Evolutionary conservation across 2,113 vertebrate genomes (phyloP).

Genomic region (Ictalurus furcatus): DNA sequence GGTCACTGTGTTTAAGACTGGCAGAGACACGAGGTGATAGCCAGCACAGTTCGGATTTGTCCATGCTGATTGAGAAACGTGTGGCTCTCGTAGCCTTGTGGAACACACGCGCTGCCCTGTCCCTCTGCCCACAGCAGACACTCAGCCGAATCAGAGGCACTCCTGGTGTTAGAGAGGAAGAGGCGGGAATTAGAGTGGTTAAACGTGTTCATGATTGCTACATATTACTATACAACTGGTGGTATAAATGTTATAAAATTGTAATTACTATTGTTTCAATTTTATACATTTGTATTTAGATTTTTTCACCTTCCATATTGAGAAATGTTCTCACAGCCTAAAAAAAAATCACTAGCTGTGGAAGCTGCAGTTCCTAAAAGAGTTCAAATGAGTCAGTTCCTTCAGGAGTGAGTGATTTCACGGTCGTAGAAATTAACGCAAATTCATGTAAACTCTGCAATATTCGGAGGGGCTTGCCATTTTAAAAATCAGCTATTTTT

Average conservation of each 20-base stretch:
- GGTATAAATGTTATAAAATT: neutral
- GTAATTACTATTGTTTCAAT: neutral
- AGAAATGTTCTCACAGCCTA: neutral
- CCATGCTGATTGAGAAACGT: conserved; percentile 63
- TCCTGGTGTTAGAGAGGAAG: conserved; percentile 58
- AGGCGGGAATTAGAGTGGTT: neutral
- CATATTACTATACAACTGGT: neutral
- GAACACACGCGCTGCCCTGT: conserved; percentile 60
- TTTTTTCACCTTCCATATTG: neutral
- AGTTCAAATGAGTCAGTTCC: too few species aligned
- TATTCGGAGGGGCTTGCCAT: too few species aligned
- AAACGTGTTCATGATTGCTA: neutral
- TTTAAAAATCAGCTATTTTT: too few species aligned
- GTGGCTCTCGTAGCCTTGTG: conserved; percentile 58
- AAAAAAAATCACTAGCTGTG: neutral
- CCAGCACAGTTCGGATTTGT: conserved; percentile 49
- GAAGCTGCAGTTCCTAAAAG: neutral
- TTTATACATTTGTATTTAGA: neutral
- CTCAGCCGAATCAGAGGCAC: conserved; percentile 56
- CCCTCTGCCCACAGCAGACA: conserved; percentile 69
- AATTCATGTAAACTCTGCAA: too few species aligned
- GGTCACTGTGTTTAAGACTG: conserved; percentile 52
- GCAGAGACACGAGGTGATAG: conserved; percentile 69
- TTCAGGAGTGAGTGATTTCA: too few species aligned
- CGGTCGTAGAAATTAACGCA: too few species aligned